Evolutionary conservation across 2,888 invertebrate genomes (phyloP), one percentile per base, ranked within the genome.

Genomic region (Mayetiola destructor): DNA sequence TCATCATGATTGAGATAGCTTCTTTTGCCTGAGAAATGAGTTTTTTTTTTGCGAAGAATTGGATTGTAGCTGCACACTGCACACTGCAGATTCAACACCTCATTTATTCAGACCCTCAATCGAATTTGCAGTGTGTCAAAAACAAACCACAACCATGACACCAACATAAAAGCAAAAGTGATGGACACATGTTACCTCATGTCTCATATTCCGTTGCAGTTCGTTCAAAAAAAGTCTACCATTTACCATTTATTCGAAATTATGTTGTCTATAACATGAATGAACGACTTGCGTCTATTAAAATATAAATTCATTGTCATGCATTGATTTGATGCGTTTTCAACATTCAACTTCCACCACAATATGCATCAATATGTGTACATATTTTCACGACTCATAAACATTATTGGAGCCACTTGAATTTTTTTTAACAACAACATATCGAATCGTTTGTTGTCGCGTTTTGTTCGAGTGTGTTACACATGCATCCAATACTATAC

Each of bases 391-490:
- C 48, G 27, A 8, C n/a, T 27, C n/a, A 48, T 48, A 27, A 27
- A 48, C 27, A 48, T 48, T 27, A 27, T 27, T n/a, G 23, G 27
- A 23, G 23, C 27, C 48, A 48, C 48, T 48, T 48, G 48, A 48
- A 48, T 27, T 27, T 48, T 48, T 40, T 27, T 27, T 27, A 48
- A 20, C 48, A 27, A 23, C 27, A n/a, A 5, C 2, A 12, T 12
- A 48, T 48, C 27, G 27, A 48, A 48, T 48, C n/a, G n/a, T n/a
- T n/a, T 48, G 48, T 27, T 48, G 48, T 48, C 42, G 23, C 42
- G 23, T 5, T n/a, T n/a, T 20, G 23, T 42, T 21, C 14, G 21
- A 2, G 42, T 42, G 23, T 39, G 39, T 5, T n/a, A 8, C 36
- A 8, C 36, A 36, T n/a, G 12, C 10, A n/a, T n/a, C n/a, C n/a